Evolutionary conservation across 64 coral and sea anemone genomes (phyloP), one percentile per base, ranked within the genome.

Genomic region (Catalaphyllia jardinei): DNA sequence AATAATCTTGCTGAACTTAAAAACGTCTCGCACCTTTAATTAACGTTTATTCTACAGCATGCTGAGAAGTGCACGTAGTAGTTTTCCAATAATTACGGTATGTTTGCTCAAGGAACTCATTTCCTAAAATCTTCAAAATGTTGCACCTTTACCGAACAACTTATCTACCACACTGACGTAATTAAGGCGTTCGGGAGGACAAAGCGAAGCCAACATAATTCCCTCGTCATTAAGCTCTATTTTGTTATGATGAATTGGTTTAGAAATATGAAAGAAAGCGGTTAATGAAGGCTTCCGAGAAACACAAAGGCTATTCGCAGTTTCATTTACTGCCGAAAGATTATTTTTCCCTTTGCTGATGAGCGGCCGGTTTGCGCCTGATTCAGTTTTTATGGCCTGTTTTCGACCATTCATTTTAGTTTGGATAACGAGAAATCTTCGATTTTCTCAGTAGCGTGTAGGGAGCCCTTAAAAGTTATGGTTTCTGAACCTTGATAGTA

Each of bases 251-350:
- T 88, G 92, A 93, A 93, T 93, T 81, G 86, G 35, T 16, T 76
- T 77, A 82, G 31, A 62, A 29, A 83, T 64, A 55, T 76, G 20
- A 93, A 88, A 93, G 91, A 93, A 88, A 89, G 30, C 33, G 31
- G 8, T 75, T 93, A 93, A 93, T 93, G 92, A 93, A 74, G 77
- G 69, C 82, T 82, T 93, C 92, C 59, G 79, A 83, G 46, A 14
- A 35, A 77, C 25, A 93, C 92, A 93, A 93, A 89, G 81, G 71
- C 55, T 31, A 83, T 89, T 89, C 78, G 69, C 92, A 67, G 79
- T 89, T 93, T 93, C 80, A 76, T 88, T 88, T 82, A 93, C 86
- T 25, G 49, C 35, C 16, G 78, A 76, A 76, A 83, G 83, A 64
- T 93, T 62, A 84, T 77, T 76, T 67, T 82, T 64, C 22, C 73